Evolutionary conservation across 2,888 invertebrate genomes (phyloP).

Genomic region (Marronus borbonicus): DNA sequence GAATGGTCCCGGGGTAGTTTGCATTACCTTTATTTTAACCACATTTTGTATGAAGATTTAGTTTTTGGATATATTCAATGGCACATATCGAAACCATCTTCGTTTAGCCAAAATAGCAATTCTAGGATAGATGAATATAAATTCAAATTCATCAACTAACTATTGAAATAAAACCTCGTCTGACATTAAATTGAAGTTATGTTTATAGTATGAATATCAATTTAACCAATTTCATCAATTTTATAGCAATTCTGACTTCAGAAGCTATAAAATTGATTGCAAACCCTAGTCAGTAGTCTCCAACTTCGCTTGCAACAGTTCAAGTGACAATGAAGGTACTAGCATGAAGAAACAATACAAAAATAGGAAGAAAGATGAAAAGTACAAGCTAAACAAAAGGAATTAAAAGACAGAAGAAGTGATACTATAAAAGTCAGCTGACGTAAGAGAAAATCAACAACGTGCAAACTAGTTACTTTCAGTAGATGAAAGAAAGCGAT

Average conservation of each 20-base stretch:
- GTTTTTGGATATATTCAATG: too few species aligned
- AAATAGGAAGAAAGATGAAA: constrained; percentile 71
- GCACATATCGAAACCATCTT: too few species aligned
- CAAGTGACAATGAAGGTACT: constrained; percentile 59
- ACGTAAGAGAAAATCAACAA: constrained; percentile 76
- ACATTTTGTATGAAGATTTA: too few species aligned
- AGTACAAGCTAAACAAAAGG: constrained; percentile 66
- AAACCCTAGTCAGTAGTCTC: constrained; percentile 52
- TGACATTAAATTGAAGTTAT: too few species aligned
- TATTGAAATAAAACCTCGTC: too few species aligned
- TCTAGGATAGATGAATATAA: too few species aligned
- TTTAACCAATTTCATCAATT: background rate
- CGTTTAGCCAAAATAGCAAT: too few species aligned
- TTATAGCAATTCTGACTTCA: constrained; percentile 60
- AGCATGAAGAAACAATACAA: constrained; percentile 71
- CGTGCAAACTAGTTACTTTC: constrained; percentile 78
- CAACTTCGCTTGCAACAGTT: constrained; percentile 52
- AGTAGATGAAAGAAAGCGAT: constrained; percentile 91
- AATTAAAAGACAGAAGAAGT: constrained; percentile 70
- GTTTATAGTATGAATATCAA: too few species aligned
- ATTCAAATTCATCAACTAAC: too few species aligned
- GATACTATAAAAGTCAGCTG: constrained; percentile 77
- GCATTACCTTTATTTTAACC: too few species aligned
- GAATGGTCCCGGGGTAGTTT: too few species aligned
- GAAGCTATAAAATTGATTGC: constrained; percentile 54